Conservation (phyloP, 2,113 vertebrate genomes). For the Indri indri region DNA sequence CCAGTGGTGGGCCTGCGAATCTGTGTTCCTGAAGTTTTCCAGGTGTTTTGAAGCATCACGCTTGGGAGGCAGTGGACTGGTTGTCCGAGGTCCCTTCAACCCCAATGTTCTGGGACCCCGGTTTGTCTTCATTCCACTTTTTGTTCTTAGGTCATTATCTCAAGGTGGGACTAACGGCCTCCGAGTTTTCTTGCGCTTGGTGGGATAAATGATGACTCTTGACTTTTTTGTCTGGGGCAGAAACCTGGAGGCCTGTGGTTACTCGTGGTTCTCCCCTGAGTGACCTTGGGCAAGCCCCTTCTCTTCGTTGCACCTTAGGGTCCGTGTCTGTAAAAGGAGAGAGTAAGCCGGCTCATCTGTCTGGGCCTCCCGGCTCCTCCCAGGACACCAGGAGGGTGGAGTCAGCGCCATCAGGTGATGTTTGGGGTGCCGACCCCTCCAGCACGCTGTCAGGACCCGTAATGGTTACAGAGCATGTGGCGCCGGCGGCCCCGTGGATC, state of each 20-base stretch:
- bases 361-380: background rate
- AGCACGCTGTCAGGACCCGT: rapidly evolving
- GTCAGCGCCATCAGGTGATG: background rate
- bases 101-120: background rate
- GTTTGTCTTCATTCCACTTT: background rate
- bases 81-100: background rate
- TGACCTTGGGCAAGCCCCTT: background rate
- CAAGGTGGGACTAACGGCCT: background rate
- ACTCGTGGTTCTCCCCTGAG: rapidly evolving
- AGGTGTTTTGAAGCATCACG: background rate
- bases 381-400: background rate
- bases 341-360: background rate
- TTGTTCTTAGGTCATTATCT: background rate
- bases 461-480: too few relatives aligned
- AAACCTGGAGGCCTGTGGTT: background rate
- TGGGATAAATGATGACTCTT: background rate
- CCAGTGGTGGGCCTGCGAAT: background rate
- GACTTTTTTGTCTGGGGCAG: background rate
- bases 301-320: background rate
- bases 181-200: background rate
- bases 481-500: background rate
- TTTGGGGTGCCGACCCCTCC: rapidly evolving
- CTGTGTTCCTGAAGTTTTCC: background rate
- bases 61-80: background rate
- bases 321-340: background rate